Percentiles rank a stretch among this genome's conserved stretches.
phyloP scores from a whole-genome alignment of 2,113 vertebrate species.

The Mobula hypostoma region DNA sequence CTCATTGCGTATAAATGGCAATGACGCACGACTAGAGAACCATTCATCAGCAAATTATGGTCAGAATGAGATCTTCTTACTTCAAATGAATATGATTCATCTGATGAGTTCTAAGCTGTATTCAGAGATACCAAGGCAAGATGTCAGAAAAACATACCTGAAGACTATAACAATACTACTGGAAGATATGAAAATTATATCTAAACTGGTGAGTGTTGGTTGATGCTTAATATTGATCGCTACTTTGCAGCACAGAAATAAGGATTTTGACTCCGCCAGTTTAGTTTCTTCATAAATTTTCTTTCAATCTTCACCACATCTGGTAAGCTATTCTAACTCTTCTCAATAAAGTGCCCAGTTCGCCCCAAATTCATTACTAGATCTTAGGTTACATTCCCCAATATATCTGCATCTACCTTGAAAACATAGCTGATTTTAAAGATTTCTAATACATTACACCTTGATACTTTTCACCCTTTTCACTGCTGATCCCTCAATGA shows the following conservation, averaged over 20 bases:
- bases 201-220: slow-evolving; percentile 63
- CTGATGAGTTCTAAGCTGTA: slow-evolving; percentile 51
- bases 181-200: slow-evolving; percentile 55
- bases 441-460: background rate
- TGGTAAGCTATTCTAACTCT: background rate
- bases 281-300: background rate
- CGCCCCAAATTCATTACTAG: background rate
- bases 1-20: background rate
- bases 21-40: background rate
- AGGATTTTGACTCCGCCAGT: background rate
- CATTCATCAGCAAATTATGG: background rate
- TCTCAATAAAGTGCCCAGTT: background rate
- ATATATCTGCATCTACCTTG: background rate
- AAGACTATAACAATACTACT: slow-evolving; percentile 55
- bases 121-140: slow-evolving; percentile 42
- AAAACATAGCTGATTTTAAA: background rate
- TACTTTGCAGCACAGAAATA: background rate
- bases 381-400: background rate
- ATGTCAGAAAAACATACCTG: slow-evolving; percentile 46
- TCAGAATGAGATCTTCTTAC: slow-evolving; percentile 51
- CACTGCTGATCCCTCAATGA: no score
- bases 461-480: background rate
- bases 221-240: background rate
- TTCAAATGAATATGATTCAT: slow-evolving; percentile 64
- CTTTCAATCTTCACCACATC: background rate